Evolutionary conservation across 23 tunicate genomes (phyloP), one percentile per base, ranked within the genome.

Genomic region (Pegea sp.): DNA sequence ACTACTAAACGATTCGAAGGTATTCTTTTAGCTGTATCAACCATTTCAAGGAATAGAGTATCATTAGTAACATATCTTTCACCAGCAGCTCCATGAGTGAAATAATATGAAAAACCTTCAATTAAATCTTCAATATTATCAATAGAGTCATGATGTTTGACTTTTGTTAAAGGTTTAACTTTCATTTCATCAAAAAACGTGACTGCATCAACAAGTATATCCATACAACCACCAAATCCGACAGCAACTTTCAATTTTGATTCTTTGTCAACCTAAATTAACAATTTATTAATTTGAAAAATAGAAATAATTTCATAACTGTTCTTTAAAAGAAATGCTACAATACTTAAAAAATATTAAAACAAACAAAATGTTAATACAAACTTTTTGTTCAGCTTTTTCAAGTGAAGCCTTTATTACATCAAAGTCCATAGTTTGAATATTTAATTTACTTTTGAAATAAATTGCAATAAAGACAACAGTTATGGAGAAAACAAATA

Each of bases 191-290:
- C 34, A 16, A 87, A 42, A 32, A 87, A 66, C 13, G 72, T 55
- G 26, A 87, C 42, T 0, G 90, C 97, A 59, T 87, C 64, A 28
- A 75, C 78, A 69, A 87, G 76, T 2, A 87, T 56, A 55, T 87
- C 97, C 48, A 87, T 53, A 60, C 97, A 87, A 7, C 79, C 86
- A 22, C 97, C 97, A 69, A 87, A 87, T 0, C 97, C 97, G 31
- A 87, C 70, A 25, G 86, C 86, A 53, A 87, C 54, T 21, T 34
- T 44, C 13, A 52, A 22, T 5, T 57, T 24, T 2, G 31, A 33
- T 29, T 54, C 24, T 48, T 61, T 56, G 54, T 70, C 77, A 70
- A 70, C 77, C 77, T 54, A 16, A 16, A 21, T 26, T 11, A 6
- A 49, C 5, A 49, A 49, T 26, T 21, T 5, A 5, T 1, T 26